Base-by-base conservation (phyloP, 2,888 invertebrate species). In the Anticlea derivata region DNA sequence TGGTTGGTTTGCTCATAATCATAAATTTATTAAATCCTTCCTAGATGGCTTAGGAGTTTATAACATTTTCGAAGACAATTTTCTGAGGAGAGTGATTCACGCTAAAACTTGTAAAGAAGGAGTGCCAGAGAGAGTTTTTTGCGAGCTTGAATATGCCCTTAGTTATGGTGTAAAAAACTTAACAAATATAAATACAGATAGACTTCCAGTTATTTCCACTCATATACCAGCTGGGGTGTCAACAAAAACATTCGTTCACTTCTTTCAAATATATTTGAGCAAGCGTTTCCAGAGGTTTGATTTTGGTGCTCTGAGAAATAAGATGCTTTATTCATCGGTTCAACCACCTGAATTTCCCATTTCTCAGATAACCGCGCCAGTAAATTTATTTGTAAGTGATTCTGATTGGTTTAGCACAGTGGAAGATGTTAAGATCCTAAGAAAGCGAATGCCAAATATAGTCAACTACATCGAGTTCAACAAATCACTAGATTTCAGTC, bases 141-240 rank as follows among this genome's bases (percentile, higher is more conserved):
- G 87, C 63, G 68, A 76, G 24, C 55, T 83, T 24, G 83, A 86
- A 59, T 82, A 67, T 54, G 75, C 72, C 40, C 27, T 80, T 1
- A 78, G 72, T 55, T 84, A 74, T 58, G 88, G 87, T 1, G 44
- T 87, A 39, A 70, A 53, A 34, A 68, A 79, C 51, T 60, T 83
- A 10, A 75, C 58, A 1, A 78, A 82, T 63, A 55, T 88, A 22
- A 66, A 79, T 40, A 41, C 65, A 5, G 68, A 74, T 7, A 79
- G 67, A 55, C 72, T 85, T n/a, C 75, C 83, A 17, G 70, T 79
- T 7, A 65, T 88, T 22, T 71, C 83, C 35, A 80, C 81, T 61
- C 88, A 89, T 49, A 77, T 84, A 41, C 83, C 86, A 1, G 77
- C 84, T 6, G 87, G 86, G 1, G 65, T 80, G 0, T 84, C 88